Evolutionary conservation across 2,888 invertebrate genomes (phyloP), one percentile per base, ranked within the genome.

Genomic region (Hololepta plana): DNA sequence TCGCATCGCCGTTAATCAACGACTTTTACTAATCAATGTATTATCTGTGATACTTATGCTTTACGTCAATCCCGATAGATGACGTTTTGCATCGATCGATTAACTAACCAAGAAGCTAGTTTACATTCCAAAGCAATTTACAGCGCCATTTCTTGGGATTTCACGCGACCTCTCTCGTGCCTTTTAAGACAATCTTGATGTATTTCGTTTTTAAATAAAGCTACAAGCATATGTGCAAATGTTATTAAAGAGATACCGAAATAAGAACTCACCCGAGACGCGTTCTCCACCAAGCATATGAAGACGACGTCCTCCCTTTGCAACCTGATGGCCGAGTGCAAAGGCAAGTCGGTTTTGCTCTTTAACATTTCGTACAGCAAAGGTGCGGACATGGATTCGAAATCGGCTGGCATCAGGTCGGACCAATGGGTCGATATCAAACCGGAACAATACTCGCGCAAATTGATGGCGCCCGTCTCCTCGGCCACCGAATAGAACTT

Each of bases 401-500:
- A 95, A 55, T 95, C 91, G 25, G 81, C 80, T 22, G 79, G 60
- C 35, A 72, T 72, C 29, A 75, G 51, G 44, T 75, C 74, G 43
- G 74, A 87, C 95, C 95, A 95, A 50, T 91, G 84, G 13, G 77
- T 73, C 10, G 90, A 87, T 46, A 95, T 91, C 16, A 95, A 62
- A 5, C 81, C 74, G 3, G 90, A 88, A 46, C 87, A 88, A 44
- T 84, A 81, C 38, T 85, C 79, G 38, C 80, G 71, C 26, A 95
- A 60, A 33, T 73, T 72, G 6, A 64, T 59, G 0, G 91, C 84
- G 16, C 72, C 71, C 36, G 90, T 76, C 55, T 90, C 87, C 50
- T 93, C 91, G 4, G 95, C 91, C 5, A 85, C 81, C 30, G 90
- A 85, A 51, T 91, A 95, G 46, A 90, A 53, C 35, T 49, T 52